These are phyloP conservation scores for Nothura maculosa DNA, from an alignment of 2,797 vertebrate species.

Conservation along the genomic window DNA sequence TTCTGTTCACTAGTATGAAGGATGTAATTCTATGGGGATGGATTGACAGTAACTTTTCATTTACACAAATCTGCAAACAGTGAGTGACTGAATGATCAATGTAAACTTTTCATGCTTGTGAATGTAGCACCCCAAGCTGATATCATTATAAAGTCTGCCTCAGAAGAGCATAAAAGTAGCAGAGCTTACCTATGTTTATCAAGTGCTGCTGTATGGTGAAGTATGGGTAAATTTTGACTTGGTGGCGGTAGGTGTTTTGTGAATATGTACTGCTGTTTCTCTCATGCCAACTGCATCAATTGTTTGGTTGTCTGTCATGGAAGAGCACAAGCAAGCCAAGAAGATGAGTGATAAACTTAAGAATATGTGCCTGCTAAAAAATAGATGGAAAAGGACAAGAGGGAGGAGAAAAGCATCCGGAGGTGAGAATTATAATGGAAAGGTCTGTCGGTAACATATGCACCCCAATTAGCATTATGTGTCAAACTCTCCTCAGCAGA, in stretches of 20 bases:
- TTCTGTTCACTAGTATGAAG: neutral
- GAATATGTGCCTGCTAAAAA: neutral
- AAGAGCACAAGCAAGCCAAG: neutral
- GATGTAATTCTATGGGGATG: neutral
- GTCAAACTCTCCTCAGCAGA: neutral
- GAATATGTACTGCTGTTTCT: neutral
- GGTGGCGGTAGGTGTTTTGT: neutral
- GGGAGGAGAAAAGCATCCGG: neutral
- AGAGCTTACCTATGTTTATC: neutral
- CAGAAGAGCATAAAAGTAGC: neutral
- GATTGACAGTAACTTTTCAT: neutral
- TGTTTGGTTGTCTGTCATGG: neutral
- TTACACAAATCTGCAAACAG: constrained; percentile 28
- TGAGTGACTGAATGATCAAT: neutral
- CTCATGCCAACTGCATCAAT: neutral
- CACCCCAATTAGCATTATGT: neutral
- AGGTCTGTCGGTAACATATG: neutral
- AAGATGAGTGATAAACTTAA: neutral
- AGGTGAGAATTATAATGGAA: neutral
- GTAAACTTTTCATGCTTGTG: neutral
- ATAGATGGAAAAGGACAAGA: neutral
- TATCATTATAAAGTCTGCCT: constrained; percentile 5
- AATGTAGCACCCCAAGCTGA: neutral
- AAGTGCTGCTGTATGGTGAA: neutral
- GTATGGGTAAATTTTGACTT: neutral